Conservation (phyloP, 2,113 vertebrate species). For the Corvus hawaiiensis region DNA sequence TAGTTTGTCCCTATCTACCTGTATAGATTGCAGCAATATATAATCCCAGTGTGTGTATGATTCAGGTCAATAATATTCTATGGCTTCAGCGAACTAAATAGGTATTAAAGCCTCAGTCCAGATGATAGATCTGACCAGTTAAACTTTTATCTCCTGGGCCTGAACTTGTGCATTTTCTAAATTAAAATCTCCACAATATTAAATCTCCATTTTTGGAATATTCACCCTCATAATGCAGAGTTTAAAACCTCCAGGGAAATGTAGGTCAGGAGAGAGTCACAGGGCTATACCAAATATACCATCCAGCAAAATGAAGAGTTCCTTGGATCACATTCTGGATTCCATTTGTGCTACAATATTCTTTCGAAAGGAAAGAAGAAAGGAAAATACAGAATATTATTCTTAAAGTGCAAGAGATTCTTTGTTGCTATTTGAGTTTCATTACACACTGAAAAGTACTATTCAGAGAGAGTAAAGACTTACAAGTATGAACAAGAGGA, state of each 20-base stretch:
- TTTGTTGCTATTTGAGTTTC: background rate
- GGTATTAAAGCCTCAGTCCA: background rate
- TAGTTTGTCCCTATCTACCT: background rate
- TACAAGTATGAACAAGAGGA: background rate
- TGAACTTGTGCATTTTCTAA: background rate
- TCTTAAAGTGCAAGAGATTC: background rate
- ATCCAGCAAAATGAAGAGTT: background rate
- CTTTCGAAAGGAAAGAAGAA: background rate
- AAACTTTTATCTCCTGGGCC: background rate
- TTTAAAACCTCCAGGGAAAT: background rate
- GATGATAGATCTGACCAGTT: background rate
- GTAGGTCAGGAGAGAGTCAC: background rate
- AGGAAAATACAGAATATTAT: background rate
- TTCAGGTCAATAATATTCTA: background rate
- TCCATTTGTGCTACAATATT: background rate
- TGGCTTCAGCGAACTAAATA: background rate
- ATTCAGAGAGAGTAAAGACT: background rate
- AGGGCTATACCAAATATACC: background rate
- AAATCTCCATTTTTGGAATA: background rate
- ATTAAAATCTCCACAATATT: background rate
- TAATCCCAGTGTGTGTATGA: background rate
- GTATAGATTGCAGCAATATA: background rate
- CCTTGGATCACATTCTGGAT: background rate
- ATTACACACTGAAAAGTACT: background rate
- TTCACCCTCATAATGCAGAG: background rate